phyloP scores from a whole-genome alignment of 2,113 vertebrate species.

The Grallaria varia region DNA sequence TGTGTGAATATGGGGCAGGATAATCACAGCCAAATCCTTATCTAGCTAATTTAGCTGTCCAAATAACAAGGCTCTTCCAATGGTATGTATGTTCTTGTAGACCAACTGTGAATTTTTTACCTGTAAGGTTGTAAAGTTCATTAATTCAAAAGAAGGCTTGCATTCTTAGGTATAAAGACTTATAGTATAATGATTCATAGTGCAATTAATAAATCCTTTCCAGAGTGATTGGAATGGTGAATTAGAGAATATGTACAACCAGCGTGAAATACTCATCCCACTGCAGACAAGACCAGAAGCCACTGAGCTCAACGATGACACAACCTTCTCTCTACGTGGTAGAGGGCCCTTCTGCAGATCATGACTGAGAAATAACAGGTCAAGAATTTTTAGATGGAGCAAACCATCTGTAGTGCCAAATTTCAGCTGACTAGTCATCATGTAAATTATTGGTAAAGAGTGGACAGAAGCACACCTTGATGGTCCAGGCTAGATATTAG shows the following conservation, averaged over 20 bases:
- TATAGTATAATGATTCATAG: background rate
- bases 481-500: accelerated
- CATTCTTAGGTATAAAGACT: background rate
- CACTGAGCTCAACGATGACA: background rate
- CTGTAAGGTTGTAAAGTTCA: background rate
- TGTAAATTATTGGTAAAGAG: background rate
- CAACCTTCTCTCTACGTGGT: background rate
- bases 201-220: background rate
- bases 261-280: background rate
- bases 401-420: accelerated
- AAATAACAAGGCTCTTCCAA: background rate
- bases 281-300: background rate
- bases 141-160: background rate
- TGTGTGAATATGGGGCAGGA: background rate
- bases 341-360: background rate
- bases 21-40: background rate
- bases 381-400: background rate
- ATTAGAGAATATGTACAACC: background rate
- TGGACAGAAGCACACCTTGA: background rate
- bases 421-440: background rate
- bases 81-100: background rate
- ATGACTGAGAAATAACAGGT: accelerated
- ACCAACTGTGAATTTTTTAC: background rate
- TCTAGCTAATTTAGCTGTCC: background rate
- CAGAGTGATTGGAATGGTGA: background rate